Evolutionary conservation across 2,888 invertebrate species (phyloP).

Genomic region (Emmelina monodactyla): DNA sequence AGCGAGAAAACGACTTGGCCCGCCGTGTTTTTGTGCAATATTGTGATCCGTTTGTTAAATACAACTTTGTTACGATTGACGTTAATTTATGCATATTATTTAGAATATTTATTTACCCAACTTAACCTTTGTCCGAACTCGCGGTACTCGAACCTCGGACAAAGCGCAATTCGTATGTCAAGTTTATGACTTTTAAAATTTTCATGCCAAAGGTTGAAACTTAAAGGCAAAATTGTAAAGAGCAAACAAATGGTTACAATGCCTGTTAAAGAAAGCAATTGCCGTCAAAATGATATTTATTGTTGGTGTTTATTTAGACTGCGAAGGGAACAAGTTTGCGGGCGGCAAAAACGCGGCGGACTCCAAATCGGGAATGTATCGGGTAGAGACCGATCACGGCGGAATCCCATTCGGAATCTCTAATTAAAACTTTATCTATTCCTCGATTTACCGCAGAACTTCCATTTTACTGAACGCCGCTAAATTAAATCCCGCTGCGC

Average conservation of each 20-base stretch:
- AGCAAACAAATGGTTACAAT: too few relatives aligned
- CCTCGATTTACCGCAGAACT: slow-evolving; percentile 12
- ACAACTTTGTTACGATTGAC: slow-evolving; percentile 10
- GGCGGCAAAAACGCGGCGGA: slow-evolving; percentile 48
- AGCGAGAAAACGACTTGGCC: slow-evolving; percentile 39
- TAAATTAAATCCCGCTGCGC: neutral
- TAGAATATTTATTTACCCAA: too few relatives aligned
- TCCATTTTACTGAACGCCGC: neutral
- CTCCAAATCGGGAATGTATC: slow-evolving; percentile 56
- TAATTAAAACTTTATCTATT: slow-evolving; percentile 64
- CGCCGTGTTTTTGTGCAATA: slow-evolving; percentile 33
- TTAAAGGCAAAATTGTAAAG: too few relatives aligned
- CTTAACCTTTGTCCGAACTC: too few relatives aligned
- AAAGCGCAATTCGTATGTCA: too few relatives aligned
- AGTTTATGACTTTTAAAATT: too few relatives aligned
- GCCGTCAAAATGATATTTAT: slow-evolving; percentile 7
- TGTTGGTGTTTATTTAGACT: slow-evolving; percentile 1
- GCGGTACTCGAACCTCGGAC: too few relatives aligned
- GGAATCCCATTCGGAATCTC: slow-evolving; percentile 59
- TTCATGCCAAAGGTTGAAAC: too few relatives aligned
- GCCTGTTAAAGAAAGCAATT: slow-evolving; percentile 8
- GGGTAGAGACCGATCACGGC: slow-evolving; percentile 36
- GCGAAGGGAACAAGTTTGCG: slow-evolving; percentile 34
- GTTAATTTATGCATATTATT: too few relatives aligned
- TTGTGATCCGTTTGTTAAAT: slow-evolving; percentile 21